Conservation (phyloP, 2,888 invertebrate species). For the Hypomecis atomaria region DNA sequence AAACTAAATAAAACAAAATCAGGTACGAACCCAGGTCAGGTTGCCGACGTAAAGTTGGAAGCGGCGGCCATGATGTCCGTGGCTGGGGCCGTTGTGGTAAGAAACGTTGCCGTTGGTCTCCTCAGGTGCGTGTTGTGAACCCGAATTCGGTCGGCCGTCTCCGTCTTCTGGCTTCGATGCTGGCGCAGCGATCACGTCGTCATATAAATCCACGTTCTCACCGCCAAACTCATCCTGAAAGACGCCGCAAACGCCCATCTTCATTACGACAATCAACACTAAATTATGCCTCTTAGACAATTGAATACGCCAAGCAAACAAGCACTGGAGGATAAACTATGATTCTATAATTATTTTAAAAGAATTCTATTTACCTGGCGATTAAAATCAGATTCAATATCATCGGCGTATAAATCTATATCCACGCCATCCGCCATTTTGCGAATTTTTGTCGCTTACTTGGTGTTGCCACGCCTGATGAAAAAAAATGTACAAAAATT, state of each 20-base stretch:
- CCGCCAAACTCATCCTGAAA: conserved; percentile 92
- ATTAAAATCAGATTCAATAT: conserved; percentile 96
- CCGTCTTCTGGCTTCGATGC: conserved; percentile 85
- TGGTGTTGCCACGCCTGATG: neutral
- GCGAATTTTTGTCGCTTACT: conserved; percentile 48
- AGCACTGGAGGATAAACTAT: neutral
- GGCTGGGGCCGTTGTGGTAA: conserved; percentile 89
- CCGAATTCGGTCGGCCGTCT: conserved; percentile 84
- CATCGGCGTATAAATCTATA: conserved; percentile 98
- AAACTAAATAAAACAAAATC: conserved; percentile 72
- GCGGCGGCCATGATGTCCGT: conserved; percentile 91
- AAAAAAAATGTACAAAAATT: neutral
- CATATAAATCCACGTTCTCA: conserved; percentile 96
- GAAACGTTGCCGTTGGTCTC: conserved; percentile 88
- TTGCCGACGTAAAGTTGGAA: conserved; percentile 98
- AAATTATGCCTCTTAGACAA: neutral
- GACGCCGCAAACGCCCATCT: conserved; percentile 48
- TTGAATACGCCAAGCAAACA: neutral
- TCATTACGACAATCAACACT: conserved; percentile 10
- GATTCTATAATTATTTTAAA: neutral
- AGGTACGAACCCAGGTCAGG: conserved; percentile 96
- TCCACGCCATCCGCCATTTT: conserved; percentile 97
- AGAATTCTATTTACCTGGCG: conserved; percentile 67
- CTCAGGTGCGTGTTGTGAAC: conserved; percentile 83
- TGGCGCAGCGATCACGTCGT: conserved; percentile 96